A percentile compares a stretch with the other conserved stretches of the same genome.
phyloP scores from a whole-genome alignment of 2,888 invertebrate genomes.

The Enchytraeus crypticus region DNA sequence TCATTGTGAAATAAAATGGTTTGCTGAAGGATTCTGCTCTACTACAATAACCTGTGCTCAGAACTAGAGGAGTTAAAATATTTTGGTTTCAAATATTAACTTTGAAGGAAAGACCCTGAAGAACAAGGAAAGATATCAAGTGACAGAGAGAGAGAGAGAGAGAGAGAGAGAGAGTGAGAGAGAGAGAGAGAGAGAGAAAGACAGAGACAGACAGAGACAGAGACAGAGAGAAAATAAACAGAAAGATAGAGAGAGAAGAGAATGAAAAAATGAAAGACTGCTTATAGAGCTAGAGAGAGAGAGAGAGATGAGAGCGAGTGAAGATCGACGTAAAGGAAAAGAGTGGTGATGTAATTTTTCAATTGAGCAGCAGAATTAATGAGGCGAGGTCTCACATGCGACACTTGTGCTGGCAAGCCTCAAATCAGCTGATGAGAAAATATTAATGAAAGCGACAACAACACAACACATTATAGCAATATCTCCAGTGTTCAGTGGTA shows the following conservation, averaged over 20 bases:
- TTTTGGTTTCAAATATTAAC: neutral
- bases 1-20: no score
- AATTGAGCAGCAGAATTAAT: no score
- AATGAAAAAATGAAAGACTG: neutral
- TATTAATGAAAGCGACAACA: no score
- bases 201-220: no score
- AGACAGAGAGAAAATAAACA: neutral
- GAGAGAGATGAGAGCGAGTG: neutral
- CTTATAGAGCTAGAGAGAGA: neutral
- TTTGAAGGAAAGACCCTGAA: neutral
- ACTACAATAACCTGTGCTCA: no score
- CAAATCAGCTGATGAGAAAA: no score
- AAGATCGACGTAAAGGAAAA: neutral
- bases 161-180: neutral
- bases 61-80: neutral
- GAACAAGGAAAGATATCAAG: neutral
- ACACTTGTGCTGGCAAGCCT: no score
- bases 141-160: neutral
- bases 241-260: neutral
- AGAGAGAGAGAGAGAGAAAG: neutral
- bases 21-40: no score
- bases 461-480: no score
- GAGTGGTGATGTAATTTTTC: neutral
- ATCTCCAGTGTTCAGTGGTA: no score
- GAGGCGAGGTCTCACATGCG: no score